Evolutionary conservation across 2,888 invertebrate genomes (phyloP), one percentile per base, ranked within the genome.

Genomic region (Drosophila mimetica): DNA sequence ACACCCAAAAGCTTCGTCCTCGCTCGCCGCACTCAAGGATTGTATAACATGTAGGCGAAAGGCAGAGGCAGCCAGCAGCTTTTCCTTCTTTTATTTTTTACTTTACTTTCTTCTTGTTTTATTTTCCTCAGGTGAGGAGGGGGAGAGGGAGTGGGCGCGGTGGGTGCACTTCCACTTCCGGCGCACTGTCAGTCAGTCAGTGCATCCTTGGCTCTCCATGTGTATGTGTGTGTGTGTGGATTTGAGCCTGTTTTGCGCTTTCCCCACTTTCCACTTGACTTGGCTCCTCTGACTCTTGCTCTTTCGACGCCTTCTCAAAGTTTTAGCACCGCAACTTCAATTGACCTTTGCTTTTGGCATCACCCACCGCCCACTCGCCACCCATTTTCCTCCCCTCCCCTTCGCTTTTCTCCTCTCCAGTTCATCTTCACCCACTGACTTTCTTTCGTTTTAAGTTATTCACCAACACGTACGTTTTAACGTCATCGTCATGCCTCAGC

Each of bases 211-310:
- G 42, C 4, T 47, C 7, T 52, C 1, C 54, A 4, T 41, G 54
- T 47, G 52, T 60, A 37, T 58, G 39, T 63, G 50, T 71, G 48
- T 60, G 14, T 60, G 51, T 72, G 42, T 74, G 34, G 58, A 44
- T 57, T 54, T 83, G 74, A 73, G 75, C 67, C 77, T 74, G 51
- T 53, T 79, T 86, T 79, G 74, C 74, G 82, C 75, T 79, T 82
- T 84, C 82, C 82, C 81, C 85, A 59, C 67, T 77, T 79, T 76
- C 77, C 83, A 85, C 82, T 86, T 82, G 75, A 86, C 81, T 84
- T 76, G 78, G 55, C 61, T 67, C 72, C 71, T 55, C 63, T 75
- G 74, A 60, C 69, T 60, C 70, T 63, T 65, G 74, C 65, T 61
- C 55, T 73, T 53, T 46, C 52, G 30, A 36, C 18, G 44, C 34